Evolutionary conservation across 1,140 invertebrate species (phyloP), one percentile per base, ranked within the genome.

Genomic region (Cyrtorhinus lividipennis): DNA sequence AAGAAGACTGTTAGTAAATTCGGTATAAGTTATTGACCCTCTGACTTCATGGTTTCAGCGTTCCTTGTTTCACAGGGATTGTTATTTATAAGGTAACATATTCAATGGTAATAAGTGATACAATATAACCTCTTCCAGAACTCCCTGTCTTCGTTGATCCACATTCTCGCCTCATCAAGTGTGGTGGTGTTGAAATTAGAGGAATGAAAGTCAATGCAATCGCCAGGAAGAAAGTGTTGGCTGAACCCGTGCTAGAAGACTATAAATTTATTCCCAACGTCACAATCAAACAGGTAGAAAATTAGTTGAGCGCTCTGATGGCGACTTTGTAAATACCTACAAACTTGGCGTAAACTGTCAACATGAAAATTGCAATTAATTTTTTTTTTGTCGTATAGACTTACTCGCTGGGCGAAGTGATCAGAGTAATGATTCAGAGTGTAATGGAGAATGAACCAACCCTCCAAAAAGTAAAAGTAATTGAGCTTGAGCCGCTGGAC

Each of bases 201-300:
- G 91, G 90, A 48, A 73, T 95, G 0, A 84, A 86, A 68, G 87
- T 88, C 0, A 88, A 82, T 66, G 80, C 84, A 2, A 92, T 95
- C 56, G 78, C 87, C 5, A 80, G 83, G 63, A 80, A 78, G 24
- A 78, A 81, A 65, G 76, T 78, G 10, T 73, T 79, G 2, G 80
- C 79, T 8, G 78, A 84, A 22, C 84, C 85, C 13, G 81, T 88
- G 2, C 68, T 88, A 8, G 86, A 88, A 70, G 80, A 81, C 68
- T 90, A 88, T 68, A 75, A 79, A 63, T 94, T 95, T 69, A 71
- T 92, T 1, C 82, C 88, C 0, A 81, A 22, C 20, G 88, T 75
- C 62, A 73, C 78, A 53, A 45, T 24, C n/a, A 2, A 63, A 60
- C 56, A 65, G 45, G 67, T 69, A 61, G 65, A 56, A 56, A 25